These are phyloP conservation scores for Parasteatoda lunata DNA, from an alignment of 2,888 invertebrate species.

Conservation along the genomic window DNA sequence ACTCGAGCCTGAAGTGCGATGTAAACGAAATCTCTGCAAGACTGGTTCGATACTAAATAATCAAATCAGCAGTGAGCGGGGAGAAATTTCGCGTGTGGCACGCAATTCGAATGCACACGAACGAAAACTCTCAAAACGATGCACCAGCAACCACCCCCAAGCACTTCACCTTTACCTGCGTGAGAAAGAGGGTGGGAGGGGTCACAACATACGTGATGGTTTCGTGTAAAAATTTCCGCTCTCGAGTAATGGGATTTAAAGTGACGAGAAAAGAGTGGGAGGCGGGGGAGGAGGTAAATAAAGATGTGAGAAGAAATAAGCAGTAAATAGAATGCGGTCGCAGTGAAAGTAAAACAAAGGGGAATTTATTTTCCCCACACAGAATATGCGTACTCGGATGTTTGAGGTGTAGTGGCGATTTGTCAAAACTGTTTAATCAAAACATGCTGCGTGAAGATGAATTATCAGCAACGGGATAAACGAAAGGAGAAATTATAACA, in stretches of 20 bases:
- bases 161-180: not conserved
- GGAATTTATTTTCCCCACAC: not conserved
- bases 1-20: not conserved
- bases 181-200: not conserved
- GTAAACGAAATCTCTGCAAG: not conserved
- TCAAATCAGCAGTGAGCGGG: constrained; percentile 43
- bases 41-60: constrained; percentile 52
- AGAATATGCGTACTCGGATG: not conserved
- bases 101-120: constrained; percentile 20
- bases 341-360: not conserved
- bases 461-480: no score
- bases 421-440: no score
- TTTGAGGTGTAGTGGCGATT: no score
- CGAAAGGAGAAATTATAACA: no score
- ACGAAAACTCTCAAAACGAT: not conserved
- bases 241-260: constrained; percentile 51
- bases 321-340: constrained; percentile 3
- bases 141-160: not conserved
- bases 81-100: constrained; percentile 43
- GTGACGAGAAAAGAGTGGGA: constrained; percentile 34
- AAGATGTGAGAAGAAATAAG: constrained; percentile 19
- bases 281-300: not conserved
- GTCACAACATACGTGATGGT: constrained; percentile 32
- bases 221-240: constrained; percentile 48
- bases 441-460: no score